Evolutionary conservation across 1,140 invertebrate species (phyloP), one percentile per base, ranked within the genome.

Genomic region (Diachasma alloeum): DNA sequence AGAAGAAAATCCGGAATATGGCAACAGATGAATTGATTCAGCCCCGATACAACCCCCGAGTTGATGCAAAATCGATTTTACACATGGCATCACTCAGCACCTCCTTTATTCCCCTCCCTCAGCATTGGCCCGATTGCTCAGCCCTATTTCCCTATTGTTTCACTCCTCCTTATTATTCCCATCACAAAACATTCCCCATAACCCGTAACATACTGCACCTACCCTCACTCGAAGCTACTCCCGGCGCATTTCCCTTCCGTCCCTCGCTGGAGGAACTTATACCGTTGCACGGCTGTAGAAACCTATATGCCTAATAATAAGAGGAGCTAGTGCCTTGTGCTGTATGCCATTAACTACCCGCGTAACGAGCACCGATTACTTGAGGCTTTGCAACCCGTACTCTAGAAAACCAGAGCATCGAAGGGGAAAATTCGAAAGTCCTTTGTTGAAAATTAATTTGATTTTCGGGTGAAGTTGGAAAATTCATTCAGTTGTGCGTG

Each of bases 71-170:
- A 63, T 63, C 59, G 59, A 63, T 83, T 79, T 74, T 74, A 83
- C 83, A 83, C 77, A 83, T 83, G 79, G 79, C 80, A 78, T 83
- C 77, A 81, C 56, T 69, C 79, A 77, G 76, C 82, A 83, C 80
- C 77, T 83, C 83, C 67, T 37, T 19, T 39, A 36, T 44, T 46
- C 63, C 71, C 44, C 24, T 17, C 31, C 24, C 24, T 63, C 24
- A 19, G 31, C 72, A 15, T 73, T 19, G 37, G 72, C 68, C 71
- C 75, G 77, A 73, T 74, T 77, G 71, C 80, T 80, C 72, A 72
- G 71, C 53, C 78, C 75, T 72, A 46, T 79, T 63, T 36, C n/a
- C 10, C 75, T 39, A 74, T 80, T 81, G 76, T 81, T 72, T 79
- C 59, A 46, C 63, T 68, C 48, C 19, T 53, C 39, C 66, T 44